A percentile compares a stretch with the other conserved stretches of the same genome.
Evolutionary conservation across 1,140 invertebrate genomes (phyloP).

Genomic region (Agrypnia vestita): DNA sequence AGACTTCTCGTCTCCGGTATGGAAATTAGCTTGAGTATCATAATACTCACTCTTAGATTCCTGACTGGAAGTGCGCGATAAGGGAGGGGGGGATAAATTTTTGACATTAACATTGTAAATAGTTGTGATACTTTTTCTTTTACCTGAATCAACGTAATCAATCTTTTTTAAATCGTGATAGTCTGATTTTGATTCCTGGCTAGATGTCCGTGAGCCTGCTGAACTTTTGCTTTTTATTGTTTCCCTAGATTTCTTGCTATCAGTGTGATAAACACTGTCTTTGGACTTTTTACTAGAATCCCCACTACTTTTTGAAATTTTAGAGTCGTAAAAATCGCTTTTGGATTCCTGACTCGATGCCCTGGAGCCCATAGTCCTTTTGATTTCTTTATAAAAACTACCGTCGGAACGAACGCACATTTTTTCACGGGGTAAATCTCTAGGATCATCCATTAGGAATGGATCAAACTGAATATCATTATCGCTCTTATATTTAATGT

Average conservation of each 20-base stretch:
- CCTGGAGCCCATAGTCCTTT: conserved; percentile 74
- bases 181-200: conserved; percentile 78
- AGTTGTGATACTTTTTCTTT: conserved; percentile 30
- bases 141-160: conserved; percentile 60
- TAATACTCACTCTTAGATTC: conserved; percentile 79
- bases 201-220: conserved; percentile 75
- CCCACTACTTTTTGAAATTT: conserved; percentile 75
- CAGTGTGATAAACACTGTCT: conserved; percentile 77
- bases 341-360: conserved; percentile 80
- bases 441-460: conserved; percentile 79
- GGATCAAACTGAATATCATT: conserved; percentile 76
- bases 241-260: conserved; percentile 77
- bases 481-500: conserved; percentile 76
- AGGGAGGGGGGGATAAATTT: conserved; percentile 54
- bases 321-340: conserved; percentile 79
- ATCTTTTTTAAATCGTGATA: conserved; percentile 72
- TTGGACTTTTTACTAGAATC: conserved; percentile 77
- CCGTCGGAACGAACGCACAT: conserved; percentile 79
- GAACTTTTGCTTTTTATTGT: conserved; percentile 74
- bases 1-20: conserved; percentile 65
- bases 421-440: conserved; percentile 79
- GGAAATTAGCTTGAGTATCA: conserved; percentile 72
- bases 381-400: conserved; percentile 79
- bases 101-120: neutral
- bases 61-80: conserved; percentile 77